A percentile compares a stretch with the other conserved stretches of the same genome.
Conservation (phyloP, 2,888 invertebrate species). For the Lottia gigantea region DNA sequence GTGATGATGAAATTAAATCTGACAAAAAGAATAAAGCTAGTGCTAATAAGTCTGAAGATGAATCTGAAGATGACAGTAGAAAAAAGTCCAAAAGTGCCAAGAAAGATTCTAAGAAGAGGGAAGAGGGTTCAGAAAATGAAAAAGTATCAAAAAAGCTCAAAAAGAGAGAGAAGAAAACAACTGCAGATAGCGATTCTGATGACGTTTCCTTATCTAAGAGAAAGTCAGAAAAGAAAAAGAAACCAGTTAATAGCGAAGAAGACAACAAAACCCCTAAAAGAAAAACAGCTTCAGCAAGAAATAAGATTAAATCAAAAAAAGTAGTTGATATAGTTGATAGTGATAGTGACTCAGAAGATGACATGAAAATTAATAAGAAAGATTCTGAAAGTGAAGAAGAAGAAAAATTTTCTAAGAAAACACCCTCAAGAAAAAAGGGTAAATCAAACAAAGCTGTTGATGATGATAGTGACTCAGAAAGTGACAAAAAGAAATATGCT, state of each 20-base stretch:
- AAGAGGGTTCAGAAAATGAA: neutral
- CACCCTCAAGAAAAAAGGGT: neutral
- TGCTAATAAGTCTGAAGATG: too few relatives aligned
- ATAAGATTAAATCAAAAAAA: neutral
- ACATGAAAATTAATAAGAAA: neutral
- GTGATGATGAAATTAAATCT: too few relatives aligned
- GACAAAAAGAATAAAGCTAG: too few relatives aligned
- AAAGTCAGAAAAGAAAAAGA: neutral
- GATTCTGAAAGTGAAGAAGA: neutral
- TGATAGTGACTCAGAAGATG: neutral
- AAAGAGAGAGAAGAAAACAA: too few relatives aligned
- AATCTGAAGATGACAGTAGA: neutral
- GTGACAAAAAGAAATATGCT: neutral
- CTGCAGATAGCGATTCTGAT: too few relatives aligned
- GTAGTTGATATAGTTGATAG: neutral
- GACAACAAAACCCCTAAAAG: neutral
- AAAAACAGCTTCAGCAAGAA: neutral
- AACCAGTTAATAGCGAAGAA: neutral
- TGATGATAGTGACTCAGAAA: neutral
- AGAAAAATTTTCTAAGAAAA: neutral
- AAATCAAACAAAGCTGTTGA: neutral
- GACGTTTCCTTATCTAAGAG: neutral
- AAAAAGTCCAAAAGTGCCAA: neutral
- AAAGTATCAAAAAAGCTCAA: too few relatives aligned
- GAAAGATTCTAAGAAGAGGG: neutral